Conservation (phyloP, 2,113 vertebrate species). For the Boulengeromyrus knoepffleri region DNA sequence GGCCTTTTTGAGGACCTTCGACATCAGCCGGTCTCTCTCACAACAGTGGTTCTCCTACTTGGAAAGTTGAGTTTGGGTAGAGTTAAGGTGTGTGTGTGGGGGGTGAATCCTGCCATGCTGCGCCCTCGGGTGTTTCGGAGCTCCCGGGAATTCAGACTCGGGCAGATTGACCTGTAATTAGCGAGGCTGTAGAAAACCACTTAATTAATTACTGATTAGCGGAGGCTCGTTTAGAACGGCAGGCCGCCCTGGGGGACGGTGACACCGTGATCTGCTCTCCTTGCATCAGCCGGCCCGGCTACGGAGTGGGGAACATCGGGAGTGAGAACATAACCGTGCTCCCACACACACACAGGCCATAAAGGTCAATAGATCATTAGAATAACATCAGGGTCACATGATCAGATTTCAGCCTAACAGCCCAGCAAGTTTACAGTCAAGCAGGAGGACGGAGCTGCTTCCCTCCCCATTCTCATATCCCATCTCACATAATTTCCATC, state of each 20-base stretch:
- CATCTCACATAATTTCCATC: too few species aligned
- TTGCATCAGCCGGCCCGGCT: constrained; percentile 16
- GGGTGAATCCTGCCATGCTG: background rate
- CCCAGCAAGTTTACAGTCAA: background rate
- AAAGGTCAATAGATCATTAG: background rate
- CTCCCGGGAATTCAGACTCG: constrained; percentile 12
- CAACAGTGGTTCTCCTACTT: background rate
- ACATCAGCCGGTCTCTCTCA: background rate
- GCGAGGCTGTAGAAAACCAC: constrained; percentile 22
- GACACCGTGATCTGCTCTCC: constrained; percentile 27
- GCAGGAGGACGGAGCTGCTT: background rate
- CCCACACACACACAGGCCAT: background rate
- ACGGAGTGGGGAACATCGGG: constrained; percentile 14
- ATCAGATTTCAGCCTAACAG: background rate
- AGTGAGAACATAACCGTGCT: constrained; percentile 14
- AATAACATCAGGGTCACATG: background rate
- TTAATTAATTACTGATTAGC: constrained; percentile 44
- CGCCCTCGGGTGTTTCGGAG: background rate
- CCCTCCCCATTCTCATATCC: background rate
- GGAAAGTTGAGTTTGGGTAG: background rate
- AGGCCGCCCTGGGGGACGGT: background rate
- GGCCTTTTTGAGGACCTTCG: background rate
- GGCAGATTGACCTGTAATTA: constrained; percentile 37
- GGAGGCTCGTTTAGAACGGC: constrained; percentile 18
- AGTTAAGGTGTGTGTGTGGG: too few species aligned